A percentile compares a stretch with the other conserved stretches of the same genome.
Conservation (phyloP, 2,797 vertebrate species). For the Acipenser oxyrinchus region DNA sequence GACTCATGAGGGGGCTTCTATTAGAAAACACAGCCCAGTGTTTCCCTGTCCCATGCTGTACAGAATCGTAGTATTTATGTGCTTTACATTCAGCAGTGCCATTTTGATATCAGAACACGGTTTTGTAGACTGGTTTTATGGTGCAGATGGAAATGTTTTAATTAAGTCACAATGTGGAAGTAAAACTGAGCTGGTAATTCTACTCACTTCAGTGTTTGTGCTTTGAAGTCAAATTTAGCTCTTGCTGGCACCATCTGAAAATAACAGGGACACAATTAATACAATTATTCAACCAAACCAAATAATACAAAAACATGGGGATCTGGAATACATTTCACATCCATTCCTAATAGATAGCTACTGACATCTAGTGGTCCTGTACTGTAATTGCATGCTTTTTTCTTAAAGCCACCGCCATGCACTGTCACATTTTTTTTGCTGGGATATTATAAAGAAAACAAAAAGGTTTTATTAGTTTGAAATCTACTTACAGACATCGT, state of each 20-base stretch:
- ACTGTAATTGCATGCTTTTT: neutral
- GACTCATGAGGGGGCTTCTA: neutral
- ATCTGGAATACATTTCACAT: neutral
- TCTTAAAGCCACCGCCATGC: slow-evolving; percentile 1
- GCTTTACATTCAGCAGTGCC: no score
- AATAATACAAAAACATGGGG: neutral
- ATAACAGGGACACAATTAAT: slow-evolving; percentile 34
- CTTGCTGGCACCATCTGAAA: slow-evolving; percentile 89
- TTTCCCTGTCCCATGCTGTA: no score
- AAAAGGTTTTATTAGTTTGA: no score
- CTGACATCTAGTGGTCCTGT: neutral
- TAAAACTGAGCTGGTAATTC: slow-evolving; percentile 9
- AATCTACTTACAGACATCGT: no score
- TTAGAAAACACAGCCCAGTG: no score
- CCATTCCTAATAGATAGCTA: neutral
- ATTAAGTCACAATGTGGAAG: no score
- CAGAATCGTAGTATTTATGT: no score
- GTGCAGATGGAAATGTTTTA: no score
- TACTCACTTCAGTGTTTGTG: slow-evolving; percentile 92
- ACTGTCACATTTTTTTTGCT: no score
- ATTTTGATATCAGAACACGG: no score
- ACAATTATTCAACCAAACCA: slow-evolving; percentile 27
- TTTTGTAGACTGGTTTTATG: no score
- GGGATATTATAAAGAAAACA: no score
- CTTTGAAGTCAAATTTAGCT: slow-evolving; percentile 97